Conservation (phyloP, 2,113 vertebrate genomes). For the Kryptolebias marmoratus region DNA sequence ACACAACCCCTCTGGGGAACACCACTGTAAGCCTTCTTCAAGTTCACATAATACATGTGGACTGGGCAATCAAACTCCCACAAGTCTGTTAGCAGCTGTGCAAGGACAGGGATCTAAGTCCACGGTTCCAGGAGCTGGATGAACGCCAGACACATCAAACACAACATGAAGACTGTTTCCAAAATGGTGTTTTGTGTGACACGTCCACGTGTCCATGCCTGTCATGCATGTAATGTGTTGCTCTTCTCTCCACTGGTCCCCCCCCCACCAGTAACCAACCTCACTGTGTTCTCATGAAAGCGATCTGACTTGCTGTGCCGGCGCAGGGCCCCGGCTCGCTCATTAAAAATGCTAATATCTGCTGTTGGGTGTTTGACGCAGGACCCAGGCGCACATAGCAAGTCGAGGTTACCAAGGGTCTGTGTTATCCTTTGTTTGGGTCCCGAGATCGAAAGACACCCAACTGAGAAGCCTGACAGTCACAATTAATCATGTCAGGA, state of each 20-base stretch:
- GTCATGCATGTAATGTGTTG: too few species aligned
- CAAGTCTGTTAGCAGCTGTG: too few species aligned
- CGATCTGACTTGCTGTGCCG: slow-evolving; percentile 67
- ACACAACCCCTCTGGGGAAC: too few species aligned
- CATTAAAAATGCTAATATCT: slow-evolving; percentile 84
- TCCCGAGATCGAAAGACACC: slow-evolving; percentile 57
- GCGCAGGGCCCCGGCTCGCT: slow-evolving; percentile 65
- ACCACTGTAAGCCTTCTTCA: too few species aligned
- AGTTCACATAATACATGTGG: too few species aligned
- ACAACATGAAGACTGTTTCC: slow-evolving; percentile 1
- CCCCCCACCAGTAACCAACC: slow-evolving; percentile 2
- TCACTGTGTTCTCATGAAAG: slow-evolving; percentile 62
- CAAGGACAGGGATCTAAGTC: too few species aligned
- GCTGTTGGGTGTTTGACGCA: slow-evolving; percentile 79
- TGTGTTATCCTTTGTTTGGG: slow-evolving; percentile 76
- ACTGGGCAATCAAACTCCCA: too few species aligned
- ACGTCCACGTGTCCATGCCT: not conserved
- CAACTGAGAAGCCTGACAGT: slow-evolving; percentile 75
- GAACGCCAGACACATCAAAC: not conserved
- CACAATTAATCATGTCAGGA: slow-evolving; percentile 78
- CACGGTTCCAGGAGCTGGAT: too few species aligned
- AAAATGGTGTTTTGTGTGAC: not conserved
- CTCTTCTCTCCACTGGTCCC: slow-evolving; percentile 17
- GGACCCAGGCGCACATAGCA: slow-evolving; percentile 75
- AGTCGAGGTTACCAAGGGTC: slow-evolving; percentile 78